These are phyloP conservation scores for Laterallus jamaicensis DNA, from an alignment of 2,113 vertebrate species.

Conservation along the genomic window DNA sequence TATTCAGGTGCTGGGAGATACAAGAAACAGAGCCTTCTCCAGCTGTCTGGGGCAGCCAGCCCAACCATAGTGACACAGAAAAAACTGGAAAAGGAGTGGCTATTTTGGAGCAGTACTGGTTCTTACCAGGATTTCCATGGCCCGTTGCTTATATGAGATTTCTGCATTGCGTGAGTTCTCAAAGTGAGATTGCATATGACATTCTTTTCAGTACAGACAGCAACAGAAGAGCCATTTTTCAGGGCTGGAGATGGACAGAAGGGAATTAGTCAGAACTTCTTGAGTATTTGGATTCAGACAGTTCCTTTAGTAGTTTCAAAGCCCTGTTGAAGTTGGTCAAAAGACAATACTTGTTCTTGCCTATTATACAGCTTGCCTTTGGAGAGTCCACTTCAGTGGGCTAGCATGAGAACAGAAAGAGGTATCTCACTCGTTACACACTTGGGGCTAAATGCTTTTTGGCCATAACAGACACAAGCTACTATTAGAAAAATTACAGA, in stretches of 20 bases:
- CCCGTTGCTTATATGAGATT: rapidly evolving
- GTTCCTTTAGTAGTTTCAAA: not conserved
- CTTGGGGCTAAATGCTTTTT: not conserved
- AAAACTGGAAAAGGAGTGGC: not conserved
- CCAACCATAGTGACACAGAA: not conserved
- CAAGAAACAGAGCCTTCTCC: not conserved
- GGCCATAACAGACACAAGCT: not conserved
- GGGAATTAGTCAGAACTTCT: not conserved
- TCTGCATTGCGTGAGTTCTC: not conserved
- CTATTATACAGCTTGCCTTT: not conserved
- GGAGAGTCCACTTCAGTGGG: not conserved
- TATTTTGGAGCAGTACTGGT: not conserved
- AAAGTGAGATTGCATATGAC: not conserved
- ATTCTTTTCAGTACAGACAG: not conserved
- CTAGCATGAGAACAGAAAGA: not conserved
- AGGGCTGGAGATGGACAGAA: not conserved
- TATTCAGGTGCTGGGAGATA: not conserved
- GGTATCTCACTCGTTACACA: not conserved
- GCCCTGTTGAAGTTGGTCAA: not conserved
- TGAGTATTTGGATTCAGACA: not conserved
- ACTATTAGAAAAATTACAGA: not conserved
- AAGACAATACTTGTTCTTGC: not conserved
- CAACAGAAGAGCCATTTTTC: not conserved
- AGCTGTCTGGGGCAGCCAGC: not conserved
- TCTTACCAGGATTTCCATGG: not conserved